A percentile compares a stretch with the other conserved stretches of the same genome.
Conservation (phyloP, 2,113 vertebrate genomes). For the Heterochromis multidens region DNA sequence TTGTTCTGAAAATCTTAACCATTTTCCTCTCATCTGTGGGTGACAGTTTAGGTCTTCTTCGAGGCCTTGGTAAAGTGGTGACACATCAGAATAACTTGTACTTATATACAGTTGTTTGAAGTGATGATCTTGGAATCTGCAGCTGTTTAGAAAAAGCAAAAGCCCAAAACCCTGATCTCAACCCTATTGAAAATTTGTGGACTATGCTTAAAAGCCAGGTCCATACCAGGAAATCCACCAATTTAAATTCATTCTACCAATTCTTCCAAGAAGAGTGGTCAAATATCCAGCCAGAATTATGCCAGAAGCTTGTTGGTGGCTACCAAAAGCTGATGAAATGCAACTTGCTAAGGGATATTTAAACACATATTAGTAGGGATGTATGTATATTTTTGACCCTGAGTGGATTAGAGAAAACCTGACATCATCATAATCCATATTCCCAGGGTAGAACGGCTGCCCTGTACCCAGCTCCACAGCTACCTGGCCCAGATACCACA, state of each 20-base stretch:
- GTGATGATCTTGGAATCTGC: neutral
- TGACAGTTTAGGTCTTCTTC: neutral
- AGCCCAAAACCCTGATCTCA: neutral
- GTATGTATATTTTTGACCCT: too few species aligned
- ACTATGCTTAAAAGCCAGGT: neutral
- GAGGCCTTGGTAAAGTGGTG: neutral
- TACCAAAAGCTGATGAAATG: too few species aligned
- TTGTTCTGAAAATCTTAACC: too few species aligned
- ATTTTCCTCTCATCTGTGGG: too few species aligned
- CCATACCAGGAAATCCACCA: neutral
- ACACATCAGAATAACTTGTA: neutral
- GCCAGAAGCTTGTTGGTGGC: too few species aligned
- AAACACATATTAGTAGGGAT: too few species aligned
- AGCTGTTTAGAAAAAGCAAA: too few species aligned
- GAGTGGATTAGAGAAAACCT: too few species aligned
- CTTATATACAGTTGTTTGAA: neutral
- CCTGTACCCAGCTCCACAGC: rapidly evolving
- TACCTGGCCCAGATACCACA: neutral
- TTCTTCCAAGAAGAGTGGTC: neutral
- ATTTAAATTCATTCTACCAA: neutral
- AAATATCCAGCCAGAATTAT: too few species aligned
- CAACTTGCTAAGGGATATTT: too few species aligned
- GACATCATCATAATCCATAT: neutral
- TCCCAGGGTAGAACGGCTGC: neutral
- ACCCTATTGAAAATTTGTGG: neutral